Conservation (phyloP, 2,113 vertebrate genomes). For the Argyrosomus japonicus region DNA sequence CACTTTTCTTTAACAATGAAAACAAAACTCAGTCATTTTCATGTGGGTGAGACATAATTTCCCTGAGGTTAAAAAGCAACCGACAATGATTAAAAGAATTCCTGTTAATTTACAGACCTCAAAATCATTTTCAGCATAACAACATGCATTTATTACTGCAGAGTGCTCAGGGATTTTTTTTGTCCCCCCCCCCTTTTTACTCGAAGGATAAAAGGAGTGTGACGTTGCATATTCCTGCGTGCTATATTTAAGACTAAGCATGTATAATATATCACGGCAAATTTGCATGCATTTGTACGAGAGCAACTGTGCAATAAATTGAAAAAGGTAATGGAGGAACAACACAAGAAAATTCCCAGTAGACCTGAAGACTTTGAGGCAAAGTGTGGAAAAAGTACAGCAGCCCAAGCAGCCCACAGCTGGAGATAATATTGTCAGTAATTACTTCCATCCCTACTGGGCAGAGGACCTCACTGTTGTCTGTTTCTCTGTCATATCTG, state of each 20-base stretch:
- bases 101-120: conserved; percentile 52
- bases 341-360: conserved; percentile 56
- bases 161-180: conserved; percentile 4
- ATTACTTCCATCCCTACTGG: conserved; percentile 77
- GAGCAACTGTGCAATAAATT: conserved; percentile 56
- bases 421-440: conserved; percentile 79
- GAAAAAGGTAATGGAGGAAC: conserved; percentile 55
- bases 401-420: conserved; percentile 61
- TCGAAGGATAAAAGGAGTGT: conserved; percentile 28
- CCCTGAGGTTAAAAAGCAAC: conserved; percentile 45
- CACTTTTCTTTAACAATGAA: conserved; percentile 42
- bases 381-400: conserved; percentile 51
- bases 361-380: conserved; percentile 50
- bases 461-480: conserved; percentile 71
- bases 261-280: conserved; percentile 30
- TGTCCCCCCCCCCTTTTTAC: not conserved
- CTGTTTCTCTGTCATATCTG: conserved; percentile 76
- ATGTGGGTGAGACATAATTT: conserved; percentile 42
- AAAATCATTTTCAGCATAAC: conserved; percentile 44
- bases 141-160: conserved; percentile 34
- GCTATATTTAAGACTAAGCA: conserved; percentile 40
- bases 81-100: conserved; percentile 53
- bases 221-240: conserved; percentile 36
- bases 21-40: conserved; percentile 43
- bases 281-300: conserved; percentile 53